Evolutionary conservation across 2,113 vertebrate genomes (phyloP), one percentile per base, ranked within the genome.

Genomic region (Lycocorax pyrrhopterus): DNA sequence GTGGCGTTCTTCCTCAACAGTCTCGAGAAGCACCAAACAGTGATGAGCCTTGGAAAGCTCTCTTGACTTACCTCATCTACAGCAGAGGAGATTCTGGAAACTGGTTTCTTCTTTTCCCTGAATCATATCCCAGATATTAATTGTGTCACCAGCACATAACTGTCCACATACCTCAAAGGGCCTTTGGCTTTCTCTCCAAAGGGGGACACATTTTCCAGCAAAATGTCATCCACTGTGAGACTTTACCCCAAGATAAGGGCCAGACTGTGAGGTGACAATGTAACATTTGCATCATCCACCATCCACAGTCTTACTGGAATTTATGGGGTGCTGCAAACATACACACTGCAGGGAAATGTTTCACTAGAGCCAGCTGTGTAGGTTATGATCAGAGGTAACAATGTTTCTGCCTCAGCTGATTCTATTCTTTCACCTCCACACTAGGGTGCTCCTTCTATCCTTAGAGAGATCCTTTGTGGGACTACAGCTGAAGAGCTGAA

Each of bases 241-340:
- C 33, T 60, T 43, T 32, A 44, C 5, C 11, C 0, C 0, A 10
- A 52, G 4, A 59, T 16, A 60, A 0, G 0, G 16, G 49, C 16
- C 53, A 63, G 60, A 73, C 17, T 56, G 10, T 30, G 27, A 79
- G 33, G 49, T 2, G 16, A 46, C 4, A 66, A 9, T 2, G 0
- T 46, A 85, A 71, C 13, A 49, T 41, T 75, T 68, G 25, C 37
- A 85, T 12, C 9, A 78, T 14, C 22, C 29, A 71, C 29, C 67
- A 52, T 16, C 32, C 32, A n/a, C 25, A 84, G 4, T 13, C 23
- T 72, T 22, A 66, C 37, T 8, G 7, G 44, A 86, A 83, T 30
- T 47, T 60, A 32, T 0, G 0, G 2, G 2, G 20, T 63, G 55
- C 26, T 55, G 71, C 20, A 76, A 84, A 56, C 7, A 18, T 19